Conservation (phyloP, 2,797 vertebrate species). For the Allobates femoralis region DNA sequence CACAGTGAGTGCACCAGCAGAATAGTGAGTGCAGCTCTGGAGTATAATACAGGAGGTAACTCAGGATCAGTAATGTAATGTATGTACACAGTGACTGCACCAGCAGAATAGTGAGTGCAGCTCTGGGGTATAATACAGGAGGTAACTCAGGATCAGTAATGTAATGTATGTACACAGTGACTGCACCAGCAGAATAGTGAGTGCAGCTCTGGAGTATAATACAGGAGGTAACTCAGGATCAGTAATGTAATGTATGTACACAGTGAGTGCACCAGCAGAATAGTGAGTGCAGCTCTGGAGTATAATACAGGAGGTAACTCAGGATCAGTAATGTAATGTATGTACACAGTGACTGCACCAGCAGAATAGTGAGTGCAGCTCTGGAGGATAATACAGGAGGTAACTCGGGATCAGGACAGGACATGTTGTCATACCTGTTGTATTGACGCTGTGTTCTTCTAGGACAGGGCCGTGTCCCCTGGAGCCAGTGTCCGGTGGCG, state of each 20-base stretch:
- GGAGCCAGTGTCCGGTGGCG: conserved; percentile 66
- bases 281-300: background rate
- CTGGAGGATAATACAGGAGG: too few species aligned
- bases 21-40: background rate
- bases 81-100: background rate
- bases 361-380: background rate
- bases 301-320: too few species aligned
- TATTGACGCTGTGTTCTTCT: background rate
- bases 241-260: too few species aligned
- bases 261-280: background rate
- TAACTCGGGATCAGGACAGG: too few species aligned
- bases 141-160: too few species aligned
- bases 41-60: too few species aligned
- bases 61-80: too few species aligned
- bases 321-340: too few species aligned
- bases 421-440: background rate
- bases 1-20: background rate
- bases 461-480: conserved; percentile 65
- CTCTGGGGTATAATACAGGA: too few species aligned
- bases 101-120: background rate
- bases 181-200: background rate
- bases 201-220: too few species aligned
- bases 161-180: too few species aligned
- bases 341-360: background rate
- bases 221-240: too few species aligned